Percentiles rank a stretch among this genome's conserved stretches.
phyloP scores from a whole-genome alignment of 2,113 vertebrate species.

The Hippopotamus amphibius region DNA sequence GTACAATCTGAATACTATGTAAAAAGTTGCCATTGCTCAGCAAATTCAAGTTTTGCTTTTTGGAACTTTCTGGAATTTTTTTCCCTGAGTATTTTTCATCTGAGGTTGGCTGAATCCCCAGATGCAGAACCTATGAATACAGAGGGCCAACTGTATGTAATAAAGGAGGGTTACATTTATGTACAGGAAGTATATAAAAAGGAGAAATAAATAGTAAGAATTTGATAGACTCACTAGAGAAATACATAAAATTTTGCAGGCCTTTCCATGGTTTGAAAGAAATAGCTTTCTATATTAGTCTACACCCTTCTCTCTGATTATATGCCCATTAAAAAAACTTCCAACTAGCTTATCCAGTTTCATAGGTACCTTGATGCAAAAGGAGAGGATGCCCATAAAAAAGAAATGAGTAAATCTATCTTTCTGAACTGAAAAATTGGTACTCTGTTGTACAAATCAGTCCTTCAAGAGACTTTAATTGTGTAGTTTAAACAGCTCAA shows the following conservation, averaged over 20 bases:
- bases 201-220: conserved; percentile 15
- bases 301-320: not conserved
- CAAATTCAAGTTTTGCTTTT: not conserved
- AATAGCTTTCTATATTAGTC: not conserved
- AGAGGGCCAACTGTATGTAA: not conserved
- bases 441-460: not conserved
- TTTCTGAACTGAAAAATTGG: conserved; percentile 24
- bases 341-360: not conserved
- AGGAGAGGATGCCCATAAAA: not conserved
- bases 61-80: not conserved
- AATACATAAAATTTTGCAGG: not conserved
- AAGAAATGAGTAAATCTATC: not conserved
- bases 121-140: not conserved
- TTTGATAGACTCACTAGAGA: not conserved
- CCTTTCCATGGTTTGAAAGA: conserved; percentile 23
- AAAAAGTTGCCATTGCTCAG: not conserved
- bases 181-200: not conserved
- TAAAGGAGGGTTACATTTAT: not conserved
- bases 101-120: not conserved
- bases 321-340: not conserved
- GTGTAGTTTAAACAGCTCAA: not conserved
- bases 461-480: not conserved
- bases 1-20: not conserved
- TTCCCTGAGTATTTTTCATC: not conserved
- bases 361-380: not conserved